phyloP scores from a whole-genome alignment of 1,140 invertebrate species.

The Meloidogyne floridensis region DNA sequence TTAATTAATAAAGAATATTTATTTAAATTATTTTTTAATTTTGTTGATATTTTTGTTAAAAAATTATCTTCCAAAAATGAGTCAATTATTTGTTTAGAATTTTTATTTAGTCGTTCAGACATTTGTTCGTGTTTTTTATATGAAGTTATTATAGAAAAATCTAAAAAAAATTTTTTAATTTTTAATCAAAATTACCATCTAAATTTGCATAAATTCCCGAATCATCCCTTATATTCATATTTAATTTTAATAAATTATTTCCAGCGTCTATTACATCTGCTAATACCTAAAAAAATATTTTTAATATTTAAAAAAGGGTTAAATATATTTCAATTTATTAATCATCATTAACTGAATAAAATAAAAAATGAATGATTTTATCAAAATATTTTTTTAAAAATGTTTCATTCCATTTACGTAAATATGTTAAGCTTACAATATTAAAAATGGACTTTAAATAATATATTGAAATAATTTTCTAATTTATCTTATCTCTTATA shows the following conservation, averaged over 20 bases:
- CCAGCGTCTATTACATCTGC: constrained; percentile 47
- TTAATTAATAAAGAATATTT: neutral
- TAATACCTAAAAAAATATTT: constrained; percentile 25
- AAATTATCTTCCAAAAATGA: neutral
- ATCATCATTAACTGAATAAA: too few relatives aligned
- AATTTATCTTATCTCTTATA: too few relatives aligned
- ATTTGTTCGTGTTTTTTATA: constrained; percentile 47
- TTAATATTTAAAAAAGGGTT: neutral
- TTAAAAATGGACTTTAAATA: too few relatives aligned
- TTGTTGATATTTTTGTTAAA: constrained; percentile 4
- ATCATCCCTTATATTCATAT: constrained; percentile 53
- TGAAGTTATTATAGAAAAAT: constrained; percentile 43
- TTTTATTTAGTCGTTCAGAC: constrained; percentile 17
- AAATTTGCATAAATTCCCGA: constrained; percentile 37
- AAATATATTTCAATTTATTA: neutral
- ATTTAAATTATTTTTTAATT: constrained; percentile 11
- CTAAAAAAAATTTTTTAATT: neutral
- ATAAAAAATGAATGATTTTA: too few relatives aligned
- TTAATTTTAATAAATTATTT: constrained; percentile 46
- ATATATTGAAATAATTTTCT: too few relatives aligned
- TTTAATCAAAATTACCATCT: constrained; percentile 18
- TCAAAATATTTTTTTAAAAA: too few relatives aligned
- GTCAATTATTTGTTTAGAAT: neutral
- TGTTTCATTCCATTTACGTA: too few relatives aligned
- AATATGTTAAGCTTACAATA: too few relatives aligned